A percentile compares a stretch with the other conserved stretches of the same genome.
phyloP scores from a whole-genome alignment of 2,888 invertebrate genomes.

The Hypsopygia costalis region DNA sequence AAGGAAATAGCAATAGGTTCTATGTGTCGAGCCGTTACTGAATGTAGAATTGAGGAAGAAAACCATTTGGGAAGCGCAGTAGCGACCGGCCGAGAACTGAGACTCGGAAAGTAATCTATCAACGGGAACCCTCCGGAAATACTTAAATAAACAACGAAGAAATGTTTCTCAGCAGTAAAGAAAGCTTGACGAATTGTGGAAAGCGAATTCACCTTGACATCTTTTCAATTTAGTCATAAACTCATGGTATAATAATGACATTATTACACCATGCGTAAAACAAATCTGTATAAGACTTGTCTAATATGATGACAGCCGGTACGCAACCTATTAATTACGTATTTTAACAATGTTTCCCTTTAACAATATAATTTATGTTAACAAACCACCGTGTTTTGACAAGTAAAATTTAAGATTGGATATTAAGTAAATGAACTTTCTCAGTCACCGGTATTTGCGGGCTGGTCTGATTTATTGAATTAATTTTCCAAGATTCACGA shows the following conservation, averaged over 20 bases:
- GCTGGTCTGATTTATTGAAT: constrained; percentile 67
- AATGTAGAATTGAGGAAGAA: constrained; percentile 47
- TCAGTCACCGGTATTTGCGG: constrained; percentile 52
- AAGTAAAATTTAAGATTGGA: constrained; percentile 45
- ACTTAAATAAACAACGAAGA: constrained; percentile 48
- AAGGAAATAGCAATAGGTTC: constrained; percentile 22
- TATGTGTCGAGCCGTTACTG: constrained; percentile 32
- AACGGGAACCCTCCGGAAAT: constrained; percentile 53
- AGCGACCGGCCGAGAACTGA: constrained; percentile 27
- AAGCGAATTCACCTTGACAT: constrained; percentile 33
- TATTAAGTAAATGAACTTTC: constrained; percentile 51
- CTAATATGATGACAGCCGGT: too few species aligned
- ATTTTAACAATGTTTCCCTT: constrained; percentile 26
- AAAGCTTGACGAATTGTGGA: constrained; percentile 33
- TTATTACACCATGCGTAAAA: too few species aligned
- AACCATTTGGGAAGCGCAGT: constrained; percentile 43
- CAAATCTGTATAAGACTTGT: too few species aligned
- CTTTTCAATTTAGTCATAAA: too few species aligned
- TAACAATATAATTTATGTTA: constrained; percentile 38
- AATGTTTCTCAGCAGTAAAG: constrained; percentile 37
- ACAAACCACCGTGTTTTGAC: constrained; percentile 37
- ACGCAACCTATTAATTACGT: too few species aligned
- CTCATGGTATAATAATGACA: too few species aligned
- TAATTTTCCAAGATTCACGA: constrained; percentile 67
- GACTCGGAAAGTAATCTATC: constrained; percentile 57